Evolutionary conservation across 2,888 invertebrate genomes (phyloP), one percentile per base, ranked within the genome.

Genomic region (Ischnura elegans): DNA sequence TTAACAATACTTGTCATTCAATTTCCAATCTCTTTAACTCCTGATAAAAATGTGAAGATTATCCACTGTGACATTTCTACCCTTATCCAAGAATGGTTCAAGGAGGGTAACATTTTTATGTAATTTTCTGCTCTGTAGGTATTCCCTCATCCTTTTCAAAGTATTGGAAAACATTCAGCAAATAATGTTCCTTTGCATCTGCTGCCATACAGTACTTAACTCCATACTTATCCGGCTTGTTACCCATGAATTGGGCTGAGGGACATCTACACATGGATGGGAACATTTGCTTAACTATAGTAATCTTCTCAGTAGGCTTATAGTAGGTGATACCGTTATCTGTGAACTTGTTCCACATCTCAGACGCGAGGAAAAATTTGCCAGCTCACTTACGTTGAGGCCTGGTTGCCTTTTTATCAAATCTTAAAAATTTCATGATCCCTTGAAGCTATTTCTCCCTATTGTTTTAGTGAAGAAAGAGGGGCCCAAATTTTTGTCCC

Each of bases 261-360:
- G 55, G 55, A 86, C 94, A 94, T 45, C 94, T 85, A 4, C 94
- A 93, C 93, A 95, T 95, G 0, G 94, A 94, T 45, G 94, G 94
- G 94, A 95, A 95, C n/a, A 95, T 94, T 85, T 95, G 95, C 93
- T 95, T 95, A 93, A 95, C 94, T 25, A 94, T 90, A n/a, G 94
- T 94, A 36, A 95, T 51, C 94, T 94, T 84, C 94, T 61, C 85
- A 46, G 94, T 94, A 84, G 95, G 94, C 94, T 94, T 94, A 94
- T 94, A 95, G 66, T 94, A 95, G 90, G 86, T 93, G 93, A 94
- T 94, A 66, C 94, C 94, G 61, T 95, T 95, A 43, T 94, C 94
- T 94, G 95, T 95, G 94, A 95, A 95, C 93, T 93, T 95, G 93
- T 94, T 93, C 95, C 95, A 95, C 94, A 95, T 94, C 94, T 94